These are phyloP conservation scores for Icerya purchasi DNA, from an alignment of 2,888 invertebrate genomes.

Conservation along the genomic window DNA sequence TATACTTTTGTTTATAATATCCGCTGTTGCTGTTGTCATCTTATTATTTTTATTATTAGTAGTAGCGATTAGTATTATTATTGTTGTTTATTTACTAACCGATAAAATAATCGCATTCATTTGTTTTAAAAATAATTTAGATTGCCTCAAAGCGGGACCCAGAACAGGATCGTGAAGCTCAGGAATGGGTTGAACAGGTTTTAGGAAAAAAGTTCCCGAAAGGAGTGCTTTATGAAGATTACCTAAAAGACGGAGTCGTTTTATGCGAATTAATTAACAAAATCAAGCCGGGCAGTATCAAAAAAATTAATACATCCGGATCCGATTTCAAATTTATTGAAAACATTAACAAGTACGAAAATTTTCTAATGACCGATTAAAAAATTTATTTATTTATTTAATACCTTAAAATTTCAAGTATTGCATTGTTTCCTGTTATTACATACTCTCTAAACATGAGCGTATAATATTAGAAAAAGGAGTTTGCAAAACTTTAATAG, in stretches of 20 bases:
- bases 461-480: too few species aligned
- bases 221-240: conserved; percentile 63
- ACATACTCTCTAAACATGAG: too few species aligned
- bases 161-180: conserved; percentile 64
- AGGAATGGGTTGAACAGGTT: conserved; percentile 77
- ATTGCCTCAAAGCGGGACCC: conserved; percentile 63
- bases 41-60: not conserved
- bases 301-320: conserved; percentile 79
- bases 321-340: conserved; percentile 99
- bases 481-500: too few species aligned
- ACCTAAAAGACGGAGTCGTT: conserved; percentile 74
- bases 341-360: conserved; percentile 88
- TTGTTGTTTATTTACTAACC: too few species aligned
- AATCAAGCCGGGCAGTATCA: conserved; percentile 62
- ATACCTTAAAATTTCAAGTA: too few species aligned
- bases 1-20: conserved; percentile 10
- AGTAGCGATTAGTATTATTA: conserved; percentile 3
- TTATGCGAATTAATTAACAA: conserved; percentile 90
- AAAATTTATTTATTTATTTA: too few species aligned
- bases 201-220: conserved; percentile 72
- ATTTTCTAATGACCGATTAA: too few species aligned
- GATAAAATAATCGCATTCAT: too few species aligned
- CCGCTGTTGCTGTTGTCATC: not conserved
- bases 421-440: too few species aligned
- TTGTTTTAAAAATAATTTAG: too few species aligned